Evolutionary conservation across 2,888 invertebrate genomes (phyloP), one percentile per base, ranked within the genome.

Genomic region (Drosophila testacea): DNA sequence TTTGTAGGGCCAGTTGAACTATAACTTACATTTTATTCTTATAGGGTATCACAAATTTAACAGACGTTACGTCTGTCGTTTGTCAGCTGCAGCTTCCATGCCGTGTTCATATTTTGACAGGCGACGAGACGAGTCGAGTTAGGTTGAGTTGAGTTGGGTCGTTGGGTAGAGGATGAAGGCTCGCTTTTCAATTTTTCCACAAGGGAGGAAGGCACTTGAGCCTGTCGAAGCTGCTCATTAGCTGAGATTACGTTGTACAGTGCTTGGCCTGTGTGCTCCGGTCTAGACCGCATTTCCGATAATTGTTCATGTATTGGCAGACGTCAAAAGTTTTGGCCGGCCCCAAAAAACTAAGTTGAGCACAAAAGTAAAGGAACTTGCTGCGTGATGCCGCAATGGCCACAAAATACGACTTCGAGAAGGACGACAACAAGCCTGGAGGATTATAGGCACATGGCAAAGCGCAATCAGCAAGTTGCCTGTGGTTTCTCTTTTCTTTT

Each of bases 201-300:
- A 6, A 9, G 36, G n/a, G n/a, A 10, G 30, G 10, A 16, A 6
- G 13, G 34, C 44, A 30, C 54, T 55, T 46, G 46, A 48, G 63
- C 13, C 39, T 30, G 39, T 63, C 32, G 56, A 34, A 70, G 68
- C 79, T 75, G 81, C 84, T 83, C 89, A 89, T 83, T 89, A 83
- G 81, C 70, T 64, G 67, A 73, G 88, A 81, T 78, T 89, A 83
- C 70, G 44, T 68, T 57, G 60, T 51, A 41, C 51, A 22, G 44
- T 38, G 30, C 51, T 56, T 39, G 47, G 7, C 16, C 22, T n/a
- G 52, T 4, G 28, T 30, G 28, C 10, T 64, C 38, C 38, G 54
- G 82, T 87, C 89, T 82, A 78, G 87, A 88, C 88, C 88, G 70
- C 88, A 86, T 85, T 85, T 86, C 74, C 88, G 78, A 89, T 86